Evolutionary conservation across 1,140 invertebrate species (phyloP).

Genomic region (Drosophila tani): DNA sequence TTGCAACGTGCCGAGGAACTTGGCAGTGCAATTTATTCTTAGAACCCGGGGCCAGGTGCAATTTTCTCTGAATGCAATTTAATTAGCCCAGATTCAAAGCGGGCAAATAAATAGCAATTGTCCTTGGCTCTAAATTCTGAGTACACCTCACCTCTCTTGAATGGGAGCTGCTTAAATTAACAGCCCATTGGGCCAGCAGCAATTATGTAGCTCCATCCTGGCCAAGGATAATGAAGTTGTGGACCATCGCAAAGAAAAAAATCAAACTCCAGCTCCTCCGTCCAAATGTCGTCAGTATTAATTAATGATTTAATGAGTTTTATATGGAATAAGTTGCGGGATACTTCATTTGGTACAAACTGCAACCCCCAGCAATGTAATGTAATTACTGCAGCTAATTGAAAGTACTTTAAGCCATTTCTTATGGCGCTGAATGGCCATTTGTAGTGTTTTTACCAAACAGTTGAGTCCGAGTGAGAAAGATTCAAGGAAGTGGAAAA

Average conservation of each 20-base stretch:
- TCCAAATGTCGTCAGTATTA: slow-evolving; percentile 5
- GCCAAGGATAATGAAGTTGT: slow-evolving; percentile 41
- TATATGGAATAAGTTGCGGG: neutral
- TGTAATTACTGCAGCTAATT: slow-evolving; percentile 37
- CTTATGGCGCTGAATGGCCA: neutral
- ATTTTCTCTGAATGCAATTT: slow-evolving; percentile 67
- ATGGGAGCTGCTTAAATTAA: slow-evolving; percentile 43
- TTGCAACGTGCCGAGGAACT: slow-evolving; percentile 39
- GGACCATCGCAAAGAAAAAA: neutral
- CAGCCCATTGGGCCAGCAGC: slow-evolving; percentile 34
- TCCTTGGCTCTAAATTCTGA: slow-evolving; percentile 54
- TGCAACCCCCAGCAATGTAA: neutral
- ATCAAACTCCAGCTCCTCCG: neutral
- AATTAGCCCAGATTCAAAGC: slow-evolving; percentile 75
- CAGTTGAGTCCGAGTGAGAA: neutral
- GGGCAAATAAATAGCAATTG: slow-evolving; percentile 70
- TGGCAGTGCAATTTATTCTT: slow-evolving; percentile 54
- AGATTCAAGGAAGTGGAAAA: neutral
- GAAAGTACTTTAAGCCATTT: slow-evolving; percentile 34
- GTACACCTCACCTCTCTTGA: slow-evolving; percentile 38
- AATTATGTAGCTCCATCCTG: slow-evolving; percentile 25
- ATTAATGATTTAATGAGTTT: slow-evolving; percentile 27
- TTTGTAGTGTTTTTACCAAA: neutral
- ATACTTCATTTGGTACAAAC: neutral
- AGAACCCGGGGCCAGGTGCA: slow-evolving; percentile 58